Percentiles rank a stretch among this genome's conserved stretches.
Evolutionary conservation across 2,113 vertebrate genomes (phyloP).

Genomic region (Zootoca vivipara): DNA sequence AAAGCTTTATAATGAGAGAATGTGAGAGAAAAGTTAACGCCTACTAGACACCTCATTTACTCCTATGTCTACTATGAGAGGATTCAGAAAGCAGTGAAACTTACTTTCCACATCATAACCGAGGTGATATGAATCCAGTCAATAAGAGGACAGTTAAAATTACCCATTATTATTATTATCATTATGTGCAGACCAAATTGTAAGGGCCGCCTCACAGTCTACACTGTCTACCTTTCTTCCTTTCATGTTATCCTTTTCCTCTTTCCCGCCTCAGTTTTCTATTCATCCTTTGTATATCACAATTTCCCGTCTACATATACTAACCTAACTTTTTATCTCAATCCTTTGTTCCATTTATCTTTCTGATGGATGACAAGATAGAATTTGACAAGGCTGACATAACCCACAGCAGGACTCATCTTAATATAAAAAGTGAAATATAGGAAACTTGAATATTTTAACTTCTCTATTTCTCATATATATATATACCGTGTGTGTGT

Average conservation of each 20-base stretch:
- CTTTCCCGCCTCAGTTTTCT: conserved; percentile 38
- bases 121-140: neutral
- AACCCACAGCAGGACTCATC: conserved; percentile 54
- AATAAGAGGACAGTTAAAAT: conserved; percentile 1
- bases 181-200: neutral
- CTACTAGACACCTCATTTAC: neutral
- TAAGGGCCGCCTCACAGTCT: conserved; percentile 6
- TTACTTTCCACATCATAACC: neutral
- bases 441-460: conserved; percentile 55
- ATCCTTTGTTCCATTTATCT: conserved; percentile 62
- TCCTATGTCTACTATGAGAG: neutral
- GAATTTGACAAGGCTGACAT: conserved; percentile 65
- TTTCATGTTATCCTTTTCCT: neutral
- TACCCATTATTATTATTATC: neutral
- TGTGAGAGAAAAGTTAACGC: neutral
- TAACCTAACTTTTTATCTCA: conserved; percentile 59
- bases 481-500: too few species aligned
- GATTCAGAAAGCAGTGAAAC: neutral
- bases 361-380: conserved; percentile 66
- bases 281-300: conserved; percentile 28
- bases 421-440: conserved; percentile 49
- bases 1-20: neutral
- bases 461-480: too few species aligned
- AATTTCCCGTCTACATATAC: conserved; percentile 49
- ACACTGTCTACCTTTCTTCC: neutral